Evolutionary conservation across 1,140 invertebrate species (phyloP).

Genomic region (Drosophila trapezifrons): DNA sequence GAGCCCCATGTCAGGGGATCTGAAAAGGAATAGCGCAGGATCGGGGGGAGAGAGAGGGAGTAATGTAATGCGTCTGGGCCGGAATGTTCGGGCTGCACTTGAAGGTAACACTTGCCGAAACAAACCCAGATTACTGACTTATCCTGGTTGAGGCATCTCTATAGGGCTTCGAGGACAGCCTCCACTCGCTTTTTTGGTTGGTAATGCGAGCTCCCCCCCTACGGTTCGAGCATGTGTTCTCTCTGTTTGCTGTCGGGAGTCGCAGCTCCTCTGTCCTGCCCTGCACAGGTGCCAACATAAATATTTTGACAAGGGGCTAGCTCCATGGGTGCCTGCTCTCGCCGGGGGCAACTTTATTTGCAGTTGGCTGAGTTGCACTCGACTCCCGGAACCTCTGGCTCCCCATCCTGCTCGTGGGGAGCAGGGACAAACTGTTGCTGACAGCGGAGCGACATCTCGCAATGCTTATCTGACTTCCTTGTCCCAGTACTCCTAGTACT

Average conservation of each 20-base stretch:
- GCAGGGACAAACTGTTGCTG: constrained; percentile 15
- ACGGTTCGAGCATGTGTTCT: constrained; percentile 13
- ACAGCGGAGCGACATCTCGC: constrained; percentile 65
- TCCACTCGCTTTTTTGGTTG: constrained; percentile 34
- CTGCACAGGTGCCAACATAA: constrained; percentile 73
- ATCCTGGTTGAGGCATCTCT: neutral
- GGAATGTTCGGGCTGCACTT: too few relatives aligned
- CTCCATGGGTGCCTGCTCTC: constrained; percentile 14
- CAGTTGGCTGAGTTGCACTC: constrained; percentile 53
- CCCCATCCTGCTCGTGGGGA: neutral
- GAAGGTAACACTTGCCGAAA: neutral
- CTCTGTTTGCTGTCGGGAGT: constrained; percentile 4
- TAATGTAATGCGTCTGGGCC: neutral
- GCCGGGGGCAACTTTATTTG: constrained; percentile 50
- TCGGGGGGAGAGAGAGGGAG: neutral
- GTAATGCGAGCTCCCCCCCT: constrained; percentile 30
- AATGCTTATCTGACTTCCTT: constrained; percentile 76
- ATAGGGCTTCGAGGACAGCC: constrained; percentile 4
- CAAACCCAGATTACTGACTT: neutral
- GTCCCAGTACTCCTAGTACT: neutral
- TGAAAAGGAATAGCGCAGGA: too few relatives aligned
- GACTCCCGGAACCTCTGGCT: constrained; percentile 4
- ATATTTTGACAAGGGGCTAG: constrained; percentile 72
- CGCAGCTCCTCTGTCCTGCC: constrained; percentile 5
- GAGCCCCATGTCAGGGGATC: too few relatives aligned